These are phyloP conservation scores for Augochlora pura DNA, from an alignment of 1,140 invertebrate genomes.

Conservation along the genomic window DNA sequence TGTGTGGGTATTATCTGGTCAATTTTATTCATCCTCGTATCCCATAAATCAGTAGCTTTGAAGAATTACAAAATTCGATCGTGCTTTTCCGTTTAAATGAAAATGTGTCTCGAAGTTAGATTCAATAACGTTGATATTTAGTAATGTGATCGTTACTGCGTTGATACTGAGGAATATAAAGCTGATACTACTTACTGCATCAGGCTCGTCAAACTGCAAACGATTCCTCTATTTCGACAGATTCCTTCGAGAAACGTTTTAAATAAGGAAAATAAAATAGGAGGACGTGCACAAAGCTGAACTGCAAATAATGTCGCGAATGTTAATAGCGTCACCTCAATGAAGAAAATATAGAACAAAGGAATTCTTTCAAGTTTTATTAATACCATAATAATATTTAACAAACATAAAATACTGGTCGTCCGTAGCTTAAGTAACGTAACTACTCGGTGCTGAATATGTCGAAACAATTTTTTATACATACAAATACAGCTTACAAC, in stretches of 20 bases:
- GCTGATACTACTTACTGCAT: slow-evolving; percentile 40
- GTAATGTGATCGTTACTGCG: too few relatives aligned
- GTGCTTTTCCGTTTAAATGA: too few relatives aligned
- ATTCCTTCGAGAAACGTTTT: slow-evolving; percentile 3
- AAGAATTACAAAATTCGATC: too few relatives aligned
- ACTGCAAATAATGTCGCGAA: not conserved
- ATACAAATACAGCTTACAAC: slow-evolving; percentile 1
- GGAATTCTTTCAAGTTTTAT: not conserved
- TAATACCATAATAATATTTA: not conserved
- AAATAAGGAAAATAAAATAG: too few relatives aligned
- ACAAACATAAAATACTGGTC: not conserved
- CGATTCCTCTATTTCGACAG: not conserved
- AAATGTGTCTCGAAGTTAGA: not conserved
- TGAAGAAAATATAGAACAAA: too few relatives aligned
- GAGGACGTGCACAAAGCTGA: too few relatives aligned
- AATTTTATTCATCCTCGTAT: too few relatives aligned
- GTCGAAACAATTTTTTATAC: not conserved
- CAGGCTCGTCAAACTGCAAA: not conserved
- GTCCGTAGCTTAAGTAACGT: not conserved
- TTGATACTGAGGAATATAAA: not conserved
- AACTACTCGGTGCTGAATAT: not conserved
- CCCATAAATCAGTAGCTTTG: too few relatives aligned
- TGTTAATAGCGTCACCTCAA: not conserved
- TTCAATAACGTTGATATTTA: not conserved
- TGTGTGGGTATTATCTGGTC: too few relatives aligned